These are phyloP conservation scores for Aradophagus sp. DNA, from an alignment of 1,140 invertebrate species.

Conservation along the genomic window DNA sequence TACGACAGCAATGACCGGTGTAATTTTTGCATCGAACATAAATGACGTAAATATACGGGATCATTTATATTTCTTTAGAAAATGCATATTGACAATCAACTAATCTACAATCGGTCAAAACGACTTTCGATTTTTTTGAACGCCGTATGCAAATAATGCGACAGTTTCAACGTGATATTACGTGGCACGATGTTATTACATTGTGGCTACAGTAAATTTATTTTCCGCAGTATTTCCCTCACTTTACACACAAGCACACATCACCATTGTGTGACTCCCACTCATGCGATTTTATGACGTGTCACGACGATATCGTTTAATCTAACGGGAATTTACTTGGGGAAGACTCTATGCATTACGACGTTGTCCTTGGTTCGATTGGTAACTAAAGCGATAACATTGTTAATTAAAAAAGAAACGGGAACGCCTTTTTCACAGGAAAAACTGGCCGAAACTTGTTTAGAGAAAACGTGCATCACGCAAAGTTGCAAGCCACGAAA, in stretches of 20 bases:
- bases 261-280: constrained; percentile 33
- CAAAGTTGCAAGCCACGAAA: no score
- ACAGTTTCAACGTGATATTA: constrained; percentile 42
- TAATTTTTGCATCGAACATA: no score
- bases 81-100: not conserved
- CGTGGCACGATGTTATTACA: constrained; percentile 45
- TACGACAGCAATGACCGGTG: no score
- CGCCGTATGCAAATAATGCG: constrained; percentile 46
- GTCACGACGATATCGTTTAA: constrained; percentile 58
- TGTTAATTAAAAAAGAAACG: constrained; percentile 22
- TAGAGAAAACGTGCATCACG: no score
- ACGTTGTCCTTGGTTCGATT: constrained; percentile 37
- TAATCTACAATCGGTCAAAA: constrained; percentile 15
- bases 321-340: constrained; percentile 53
- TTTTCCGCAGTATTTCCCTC: constrained; percentile 49
- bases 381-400: constrained; percentile 29
- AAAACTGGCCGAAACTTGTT: no score
- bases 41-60: no score
- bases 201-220: constrained; percentile 51
- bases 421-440: no score
- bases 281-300: constrained; percentile 56
- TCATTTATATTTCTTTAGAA: no score
- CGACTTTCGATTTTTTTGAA: constrained; percentile 39
- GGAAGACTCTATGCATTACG: constrained; percentile 17
- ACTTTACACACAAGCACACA: constrained; percentile 29